Conservation (phyloP, 2,113 vertebrate species). For the Caretta caretta region DNA sequence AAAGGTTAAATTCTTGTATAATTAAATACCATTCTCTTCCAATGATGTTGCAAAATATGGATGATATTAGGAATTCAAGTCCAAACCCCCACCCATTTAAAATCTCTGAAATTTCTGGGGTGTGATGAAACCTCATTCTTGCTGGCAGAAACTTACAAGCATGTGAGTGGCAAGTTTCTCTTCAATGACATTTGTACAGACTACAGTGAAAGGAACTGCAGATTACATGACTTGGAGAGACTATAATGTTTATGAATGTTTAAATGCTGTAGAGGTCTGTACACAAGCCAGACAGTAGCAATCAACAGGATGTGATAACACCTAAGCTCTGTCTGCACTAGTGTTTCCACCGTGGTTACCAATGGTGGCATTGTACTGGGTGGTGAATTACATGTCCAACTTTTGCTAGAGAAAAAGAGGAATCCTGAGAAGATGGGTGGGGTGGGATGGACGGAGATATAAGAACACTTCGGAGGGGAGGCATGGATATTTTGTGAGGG, state of each 20-base stretch:
- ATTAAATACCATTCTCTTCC: background rate
- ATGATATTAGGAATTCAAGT: background rate
- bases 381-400: background rate
- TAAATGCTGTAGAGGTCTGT: background rate
- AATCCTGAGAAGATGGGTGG: background rate
- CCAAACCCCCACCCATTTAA: background rate
- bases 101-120: rapidly evolving
- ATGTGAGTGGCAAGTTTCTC: rapidly evolving
- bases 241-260: background rate
- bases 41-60: background rate
- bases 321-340: background rate
- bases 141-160: background rate
- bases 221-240: background rate
- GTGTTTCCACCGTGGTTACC: background rate
- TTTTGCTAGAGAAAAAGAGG: background rate
- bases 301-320: background rate
- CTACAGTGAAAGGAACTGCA: background rate
- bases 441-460: background rate
- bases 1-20: background rate
- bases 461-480: background rate
- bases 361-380: background rate
- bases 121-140: background rate
- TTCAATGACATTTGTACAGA: background rate
- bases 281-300: background rate
- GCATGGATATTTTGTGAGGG: background rate